These are phyloP conservation scores for Chloromyia formosa DNA, from an alignment of 2,888 invertebrate species.

Conservation along the genomic window DNA sequence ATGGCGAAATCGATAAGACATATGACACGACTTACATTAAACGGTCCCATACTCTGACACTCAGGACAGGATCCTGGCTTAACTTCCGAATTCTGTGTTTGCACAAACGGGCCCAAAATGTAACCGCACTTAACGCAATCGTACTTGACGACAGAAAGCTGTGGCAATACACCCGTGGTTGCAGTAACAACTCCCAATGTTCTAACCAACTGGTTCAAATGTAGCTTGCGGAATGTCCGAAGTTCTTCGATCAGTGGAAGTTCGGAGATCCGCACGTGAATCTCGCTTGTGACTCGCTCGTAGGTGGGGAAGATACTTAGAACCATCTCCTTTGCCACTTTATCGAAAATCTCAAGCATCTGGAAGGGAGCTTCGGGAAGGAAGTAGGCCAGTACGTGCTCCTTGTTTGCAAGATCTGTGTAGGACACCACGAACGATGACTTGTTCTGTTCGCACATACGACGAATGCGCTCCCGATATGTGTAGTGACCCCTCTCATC, in stretches of 20 bases:
- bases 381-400: slow-evolving; percentile 95
- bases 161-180: slow-evolving; percentile 94
- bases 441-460: slow-evolving; percentile 93
- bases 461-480: slow-evolving; percentile 90
- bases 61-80: slow-evolving; percentile 97
- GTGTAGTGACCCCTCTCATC: slow-evolving; percentile 87
- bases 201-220: slow-evolving; percentile 93
- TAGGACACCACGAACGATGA: slow-evolving; percentile 94
- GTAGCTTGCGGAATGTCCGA: slow-evolving; percentile 87
- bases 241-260: slow-evolving; percentile 96
- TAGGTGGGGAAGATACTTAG: slow-evolving; percentile 95
- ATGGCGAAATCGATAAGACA: no score
- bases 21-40: slow-evolving; percentile 78
- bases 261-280: slow-evolving; percentile 94
- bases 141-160: slow-evolving; percentile 94
- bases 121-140: slow-evolving; percentile 97
- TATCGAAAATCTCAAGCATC: slow-evolving; percentile 96
- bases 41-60: slow-evolving; percentile 96
- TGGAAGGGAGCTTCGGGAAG: slow-evolving; percentile 97
- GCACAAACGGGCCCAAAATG: slow-evolving; percentile 94
- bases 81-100: slow-evolving; percentile 91
- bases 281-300: slow-evolving; percentile 90
- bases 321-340: slow-evolving; percentile 93
- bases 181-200: slow-evolving; percentile 95
- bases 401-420: slow-evolving; percentile 86